A percentile compares a stretch with the other conserved stretches of the same genome.
Conservation (phyloP, 2,113 vertebrate species). For the Eclectus roratus region DNA sequence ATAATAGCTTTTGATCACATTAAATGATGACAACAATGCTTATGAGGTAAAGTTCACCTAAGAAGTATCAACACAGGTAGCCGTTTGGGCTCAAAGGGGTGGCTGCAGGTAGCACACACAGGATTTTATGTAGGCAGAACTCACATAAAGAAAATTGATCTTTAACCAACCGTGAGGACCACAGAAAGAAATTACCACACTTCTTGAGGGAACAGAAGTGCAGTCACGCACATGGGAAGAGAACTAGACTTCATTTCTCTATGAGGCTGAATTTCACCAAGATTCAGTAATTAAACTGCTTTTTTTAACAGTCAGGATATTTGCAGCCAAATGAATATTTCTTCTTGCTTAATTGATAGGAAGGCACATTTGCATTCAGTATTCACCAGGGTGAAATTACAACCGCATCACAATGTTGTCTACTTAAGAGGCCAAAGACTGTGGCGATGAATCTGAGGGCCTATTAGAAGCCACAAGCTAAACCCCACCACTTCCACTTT, state of each 20-base stretch:
- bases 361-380: neutral
- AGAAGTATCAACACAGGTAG: neutral
- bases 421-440: neutral
- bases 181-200: neutral
- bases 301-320: slow-evolving; percentile 19
- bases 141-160: slow-evolving; percentile 38
- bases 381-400: neutral
- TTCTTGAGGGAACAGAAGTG: slow-evolving; percentile 17
- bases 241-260: slow-evolving; percentile 3
- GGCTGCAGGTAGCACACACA: neutral
- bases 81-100: neutral
- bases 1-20: neutral
- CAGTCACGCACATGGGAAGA: slow-evolving; percentile 9
- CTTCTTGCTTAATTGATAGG: slow-evolving; percentile 9
- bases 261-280: slow-evolving; percentile 22
- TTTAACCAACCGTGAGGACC: slow-evolving; percentile 17
- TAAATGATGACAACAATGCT: neutral
- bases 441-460: neutral
- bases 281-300: slow-evolving; percentile 20
- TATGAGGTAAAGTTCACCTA: neutral
- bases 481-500: neutral
- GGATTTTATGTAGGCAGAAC: slow-evolving; percentile 3
- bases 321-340: neutral
- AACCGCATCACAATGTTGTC: fast-evolving
- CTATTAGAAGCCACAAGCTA: neutral